Conservation (phyloP, 1,140 invertebrate species). For the Drosophila bocki region DNA sequence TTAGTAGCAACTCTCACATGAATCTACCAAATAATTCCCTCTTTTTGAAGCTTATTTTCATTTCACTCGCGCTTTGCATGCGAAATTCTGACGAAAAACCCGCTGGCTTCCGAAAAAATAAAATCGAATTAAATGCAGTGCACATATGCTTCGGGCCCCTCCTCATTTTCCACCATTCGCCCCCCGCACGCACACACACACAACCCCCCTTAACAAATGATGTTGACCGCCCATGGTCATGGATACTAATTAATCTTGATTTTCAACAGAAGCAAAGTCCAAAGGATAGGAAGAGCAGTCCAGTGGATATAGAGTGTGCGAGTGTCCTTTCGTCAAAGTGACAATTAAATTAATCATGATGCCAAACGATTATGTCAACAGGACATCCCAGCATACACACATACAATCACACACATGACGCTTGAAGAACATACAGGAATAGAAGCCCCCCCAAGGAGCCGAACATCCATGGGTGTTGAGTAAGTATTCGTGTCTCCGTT, state of each 20-base stretch:
- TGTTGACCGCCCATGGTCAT: conserved; percentile 77
- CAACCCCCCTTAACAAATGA: conserved; percentile 62
- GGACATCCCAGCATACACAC: conserved; percentile 35
- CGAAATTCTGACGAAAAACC: conserved; percentile 35
- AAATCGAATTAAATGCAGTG: conserved; percentile 66
- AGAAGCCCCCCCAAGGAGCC: conserved; percentile 15
- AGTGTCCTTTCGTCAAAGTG: conserved; percentile 71
- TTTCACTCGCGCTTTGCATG: conserved; percentile 44
- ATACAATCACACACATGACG: conserved; percentile 11
- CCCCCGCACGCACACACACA: conserved; percentile 2
- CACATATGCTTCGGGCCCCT: conserved; percentile 31
- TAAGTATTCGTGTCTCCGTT: conserved; percentile 14
- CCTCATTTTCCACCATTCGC: background rate
- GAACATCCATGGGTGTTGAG: conserved; percentile 5
- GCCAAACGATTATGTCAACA: conserved; percentile 83
- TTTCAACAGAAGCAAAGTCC: conserved; percentile 43
- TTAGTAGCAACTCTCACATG: background rate
- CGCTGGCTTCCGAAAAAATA: conserved; percentile 36
- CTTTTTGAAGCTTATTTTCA: conserved; percentile 11
- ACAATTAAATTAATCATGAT: conserved; percentile 83
- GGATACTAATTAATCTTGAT: conserved; percentile 81
- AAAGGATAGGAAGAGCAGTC: conserved; percentile 9
- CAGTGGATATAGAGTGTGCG: conserved; percentile 6
- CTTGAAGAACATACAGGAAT: conserved; percentile 3
- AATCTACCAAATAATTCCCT: background rate